Conservation (phyloP, 64 coral and sea anemone genomes). For the Montipora capricornis region DNA sequence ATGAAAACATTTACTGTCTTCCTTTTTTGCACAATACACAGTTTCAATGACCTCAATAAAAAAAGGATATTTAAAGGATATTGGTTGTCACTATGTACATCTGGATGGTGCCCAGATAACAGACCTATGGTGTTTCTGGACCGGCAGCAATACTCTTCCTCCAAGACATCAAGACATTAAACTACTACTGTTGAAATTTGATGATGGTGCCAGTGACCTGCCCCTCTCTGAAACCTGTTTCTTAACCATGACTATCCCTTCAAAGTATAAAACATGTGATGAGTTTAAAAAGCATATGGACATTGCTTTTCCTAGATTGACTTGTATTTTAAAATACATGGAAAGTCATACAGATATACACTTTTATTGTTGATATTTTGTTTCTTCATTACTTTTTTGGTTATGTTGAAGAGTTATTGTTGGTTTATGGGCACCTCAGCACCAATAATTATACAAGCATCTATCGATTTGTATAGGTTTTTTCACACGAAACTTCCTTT, state of each 20-base stretch:
- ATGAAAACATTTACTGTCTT: too few species aligned
- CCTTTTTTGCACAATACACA: background rate
- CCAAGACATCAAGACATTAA: constrained; percentile 1
- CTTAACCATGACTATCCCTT: constrained; percentile 18
- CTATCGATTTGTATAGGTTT: background rate
- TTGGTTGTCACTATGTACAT: background rate
- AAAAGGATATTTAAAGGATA: background rate
- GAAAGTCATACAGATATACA: background rate
- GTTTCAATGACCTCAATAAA: background rate
- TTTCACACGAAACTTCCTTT: background rate
- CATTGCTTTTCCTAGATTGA: background rate
- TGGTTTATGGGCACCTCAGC: constrained; percentile 1
- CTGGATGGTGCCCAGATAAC: background rate
- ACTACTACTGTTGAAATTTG: background rate
- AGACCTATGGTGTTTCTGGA: constrained; percentile 8
- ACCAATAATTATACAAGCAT: background rate
- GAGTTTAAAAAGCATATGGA: background rate
- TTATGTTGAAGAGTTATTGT: background rate
- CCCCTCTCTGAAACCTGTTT: background rate
- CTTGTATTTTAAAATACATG: background rate
- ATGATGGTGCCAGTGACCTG: background rate
- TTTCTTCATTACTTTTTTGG: constrained; percentile 9
- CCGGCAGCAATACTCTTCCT: background rate
- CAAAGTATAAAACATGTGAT: background rate
- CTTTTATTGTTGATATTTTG: constrained; percentile 12